Base-by-base conservation (phyloP, 1,140 invertebrate species). In the Drosophila yakuba region DNA sequence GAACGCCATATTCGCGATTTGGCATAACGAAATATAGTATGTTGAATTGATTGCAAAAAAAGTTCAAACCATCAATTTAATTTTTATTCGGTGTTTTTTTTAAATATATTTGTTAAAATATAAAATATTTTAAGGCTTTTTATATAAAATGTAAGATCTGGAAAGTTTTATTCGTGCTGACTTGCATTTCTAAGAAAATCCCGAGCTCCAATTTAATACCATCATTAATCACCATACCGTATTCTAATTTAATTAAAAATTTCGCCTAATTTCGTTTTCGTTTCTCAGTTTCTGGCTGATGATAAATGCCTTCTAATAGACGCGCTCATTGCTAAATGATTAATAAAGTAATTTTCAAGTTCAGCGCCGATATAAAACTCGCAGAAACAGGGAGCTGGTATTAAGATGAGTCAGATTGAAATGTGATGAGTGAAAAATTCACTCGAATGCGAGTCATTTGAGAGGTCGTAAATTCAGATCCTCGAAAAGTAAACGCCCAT, bases 311-410 rank as follows among this genome's bases (percentile, higher is more conserved):
- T 36, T 68, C 76, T 80, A 84, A 84, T 89, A 62, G 77, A 64
- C 85, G 77, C 59, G 69, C 51, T 72, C 72, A 89, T 89, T 74
- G 73, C 77, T 89, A 67, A 72, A 89, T 89, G 84, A 84, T 89
- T 89, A 89, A 89, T 89, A 84, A 88, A 88, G 84, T 78, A 80
- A 88, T 84, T 89, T 88, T 89, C 83, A 88, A 88, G 84, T 88
- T 89, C 83, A 88, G 79, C 66, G 68, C 54, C 71, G 61, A 50
- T 67, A 73, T 82, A 68, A 76, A 82, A 60, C 48, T 54, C 58
- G 41, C 43, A 63, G 39, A 51, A 63, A 68, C 39, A 43, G 36
- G 69, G 48, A 66, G 50, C 12, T 38, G 12, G 20, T 23, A 28
- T 43, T 45, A 28, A 38, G 61, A 63, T 56, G 41, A 72, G 64